Percentiles rank a stretch among this genome's conserved stretches.
These are phyloP conservation scores for Cenopis cana DNA, from an alignment of 2,888 invertebrate species.

Conservation along the genomic window DNA sequence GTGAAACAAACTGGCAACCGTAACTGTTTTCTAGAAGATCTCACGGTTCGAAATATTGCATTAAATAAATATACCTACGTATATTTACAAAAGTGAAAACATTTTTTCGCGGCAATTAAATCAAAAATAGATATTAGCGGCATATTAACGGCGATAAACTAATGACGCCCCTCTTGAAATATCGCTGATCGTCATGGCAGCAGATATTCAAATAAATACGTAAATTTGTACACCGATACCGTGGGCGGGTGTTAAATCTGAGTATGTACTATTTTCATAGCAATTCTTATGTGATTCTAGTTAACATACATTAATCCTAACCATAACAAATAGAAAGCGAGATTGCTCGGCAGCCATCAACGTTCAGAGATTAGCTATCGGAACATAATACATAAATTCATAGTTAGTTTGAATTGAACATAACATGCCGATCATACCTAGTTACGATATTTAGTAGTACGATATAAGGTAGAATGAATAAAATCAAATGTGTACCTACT, in stretches of 20 bases:
- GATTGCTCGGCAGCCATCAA: neutral
- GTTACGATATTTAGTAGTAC: neutral
- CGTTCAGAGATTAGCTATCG: neutral
- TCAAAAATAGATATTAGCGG: slow-evolving; percentile 9
- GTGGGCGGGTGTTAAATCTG: slow-evolving; percentile 65
- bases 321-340: slow-evolving; percentile 28
- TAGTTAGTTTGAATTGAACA: neutral
- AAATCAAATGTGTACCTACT: no score
- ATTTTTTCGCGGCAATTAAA: no score
- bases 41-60: no score
- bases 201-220: slow-evolving; percentile 57
- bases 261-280: slow-evolving; percentile 65
- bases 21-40: no score
- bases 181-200: slow-evolving; percentile 57
- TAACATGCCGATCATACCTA: neutral
- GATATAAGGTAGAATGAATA: neutral
- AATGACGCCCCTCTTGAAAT: slow-evolving; percentile 49
- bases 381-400: neutral
- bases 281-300: slow-evolving; percentile 52
- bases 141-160: slow-evolving; percentile 48
- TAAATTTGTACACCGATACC: slow-evolving; percentile 50
- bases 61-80: no score
- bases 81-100: neutral
- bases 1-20: no score
- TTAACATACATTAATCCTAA: slow-evolving; percentile 34